Conservation (phyloP, 2,888 invertebrate species). For the Agrotis exclamationis region DNA sequence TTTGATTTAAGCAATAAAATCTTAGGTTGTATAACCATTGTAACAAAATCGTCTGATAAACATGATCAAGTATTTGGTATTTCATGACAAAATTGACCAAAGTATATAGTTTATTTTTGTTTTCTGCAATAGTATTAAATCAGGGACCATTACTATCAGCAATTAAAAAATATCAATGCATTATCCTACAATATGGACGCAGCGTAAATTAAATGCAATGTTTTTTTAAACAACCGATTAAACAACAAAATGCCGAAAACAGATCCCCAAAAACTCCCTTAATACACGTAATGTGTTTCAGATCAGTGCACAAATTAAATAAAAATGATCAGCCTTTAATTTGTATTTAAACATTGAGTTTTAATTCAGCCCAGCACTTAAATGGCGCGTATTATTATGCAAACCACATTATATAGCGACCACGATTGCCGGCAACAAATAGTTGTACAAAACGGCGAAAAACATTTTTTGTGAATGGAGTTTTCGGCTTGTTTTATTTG, state of each 20-base stretch:
- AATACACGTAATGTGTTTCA: constrained; percentile 25
- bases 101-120: no score
- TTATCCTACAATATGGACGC: background rate
- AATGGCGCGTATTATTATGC: constrained; percentile 50
- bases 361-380: constrained; percentile 45
- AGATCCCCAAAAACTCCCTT: constrained; percentile 8
- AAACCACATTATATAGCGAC: constrained; percentile 49
- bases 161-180: no score
- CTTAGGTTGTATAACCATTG: no score
- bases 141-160: no score
- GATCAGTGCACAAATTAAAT: constrained; percentile 44
- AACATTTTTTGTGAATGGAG: constrained; percentile 16
- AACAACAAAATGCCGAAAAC: background rate
- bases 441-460: constrained; percentile 1
- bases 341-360: constrained; percentile 43
- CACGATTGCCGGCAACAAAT: constrained; percentile 50
- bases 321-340: constrained; percentile 36
- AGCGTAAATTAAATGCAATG: background rate
- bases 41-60: no score
- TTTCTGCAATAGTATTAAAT: no score
- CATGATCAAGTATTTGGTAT: no score
- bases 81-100: no score
- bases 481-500: constrained; percentile 6
- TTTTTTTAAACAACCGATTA: background rate
- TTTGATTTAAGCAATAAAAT: no score